These are phyloP conservation scores for Drosophila kepulauana DNA, from an alignment of 1,140 invertebrate genomes.

Conservation along the genomic window DNA sequence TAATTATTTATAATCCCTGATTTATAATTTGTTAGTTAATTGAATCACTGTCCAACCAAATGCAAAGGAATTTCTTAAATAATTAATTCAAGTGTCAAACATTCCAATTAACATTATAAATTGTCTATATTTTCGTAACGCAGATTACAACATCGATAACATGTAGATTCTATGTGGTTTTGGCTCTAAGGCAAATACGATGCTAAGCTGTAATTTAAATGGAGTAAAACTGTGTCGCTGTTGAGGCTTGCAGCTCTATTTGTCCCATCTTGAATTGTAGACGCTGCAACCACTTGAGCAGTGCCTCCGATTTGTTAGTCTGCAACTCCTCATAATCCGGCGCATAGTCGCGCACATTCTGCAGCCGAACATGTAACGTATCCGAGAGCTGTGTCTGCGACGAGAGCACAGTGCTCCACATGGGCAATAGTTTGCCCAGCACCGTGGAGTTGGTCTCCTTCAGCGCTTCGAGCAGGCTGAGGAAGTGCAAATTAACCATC, in stretches of 20 bases:
- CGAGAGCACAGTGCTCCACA: constrained; percentile 96
- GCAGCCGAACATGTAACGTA: constrained; percentile 95
- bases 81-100: not conserved
- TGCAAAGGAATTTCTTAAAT: no score
- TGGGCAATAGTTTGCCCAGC: constrained; percentile 92
- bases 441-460: constrained; percentile 98
- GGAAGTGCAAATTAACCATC: constrained; percentile 98
- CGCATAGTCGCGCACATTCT: constrained; percentile 93
- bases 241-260: constrained; percentile 98
- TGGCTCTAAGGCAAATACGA: constrained; percentile 2
- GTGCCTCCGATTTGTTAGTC: constrained; percentile 75
- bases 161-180: not conserved
- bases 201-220: constrained; percentile 57
- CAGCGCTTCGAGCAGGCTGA: constrained; percentile 97
- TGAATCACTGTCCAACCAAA: no score
- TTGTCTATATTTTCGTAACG: constrained; percentile 1
- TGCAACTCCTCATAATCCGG: constrained; percentile 86
- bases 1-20: no score
- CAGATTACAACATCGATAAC: constrained; percentile 8
- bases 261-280: constrained; percentile 99
- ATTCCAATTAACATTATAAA: not conserved
- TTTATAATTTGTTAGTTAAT: no score
- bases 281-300: constrained; percentile 95
- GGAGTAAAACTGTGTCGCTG: constrained; percentile 85
- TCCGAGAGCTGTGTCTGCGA: constrained; percentile 94